Evolutionary conservation across 2,888 invertebrate species (phyloP).

Genomic region (Diaperis boleti): DNA sequence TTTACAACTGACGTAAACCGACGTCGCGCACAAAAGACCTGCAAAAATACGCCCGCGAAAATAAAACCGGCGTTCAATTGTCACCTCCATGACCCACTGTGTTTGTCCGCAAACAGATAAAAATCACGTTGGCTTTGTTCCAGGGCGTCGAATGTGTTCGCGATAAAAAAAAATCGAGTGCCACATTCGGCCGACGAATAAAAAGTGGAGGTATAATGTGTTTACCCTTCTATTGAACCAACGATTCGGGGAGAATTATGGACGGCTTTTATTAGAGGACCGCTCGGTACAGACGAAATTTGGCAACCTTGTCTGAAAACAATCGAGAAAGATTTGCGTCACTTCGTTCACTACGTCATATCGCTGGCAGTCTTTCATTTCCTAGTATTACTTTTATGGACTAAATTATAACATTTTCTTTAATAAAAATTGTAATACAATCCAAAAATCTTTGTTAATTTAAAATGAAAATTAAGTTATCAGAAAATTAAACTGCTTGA

Average conservation of each 20-base stretch:
- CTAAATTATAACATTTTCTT: too few relatives aligned
- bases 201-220: constrained; percentile 51
- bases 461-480: too few relatives aligned
- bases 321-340: too few relatives aligned
- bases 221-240: constrained; percentile 52
- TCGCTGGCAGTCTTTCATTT: too few relatives aligned
- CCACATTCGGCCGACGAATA: constrained; percentile 48
- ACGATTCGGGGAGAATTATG: constrained; percentile 51
- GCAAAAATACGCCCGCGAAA: constrained; percentile 34
- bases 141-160: constrained; percentile 50
- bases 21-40: constrained; percentile 31
- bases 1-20: constrained; percentile 33
- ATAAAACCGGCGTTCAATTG: constrained; percentile 44
- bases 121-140: constrained; percentile 57
- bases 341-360: too few relatives aligned
- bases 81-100: constrained; percentile 43
- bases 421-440: too few relatives aligned
- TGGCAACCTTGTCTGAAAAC: too few relatives aligned
- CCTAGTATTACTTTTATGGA: too few relatives aligned
- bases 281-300: too few relatives aligned
- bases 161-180: constrained; percentile 52
- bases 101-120: constrained; percentile 52
- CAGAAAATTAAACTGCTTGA: too few relatives aligned
- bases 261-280: constrained; percentile 48
- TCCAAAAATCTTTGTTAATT: too few relatives aligned